These are phyloP conservation scores for Chrosomus eos DNA, from an alignment of 2,797 vertebrate species.

Conservation along the genomic window DNA sequence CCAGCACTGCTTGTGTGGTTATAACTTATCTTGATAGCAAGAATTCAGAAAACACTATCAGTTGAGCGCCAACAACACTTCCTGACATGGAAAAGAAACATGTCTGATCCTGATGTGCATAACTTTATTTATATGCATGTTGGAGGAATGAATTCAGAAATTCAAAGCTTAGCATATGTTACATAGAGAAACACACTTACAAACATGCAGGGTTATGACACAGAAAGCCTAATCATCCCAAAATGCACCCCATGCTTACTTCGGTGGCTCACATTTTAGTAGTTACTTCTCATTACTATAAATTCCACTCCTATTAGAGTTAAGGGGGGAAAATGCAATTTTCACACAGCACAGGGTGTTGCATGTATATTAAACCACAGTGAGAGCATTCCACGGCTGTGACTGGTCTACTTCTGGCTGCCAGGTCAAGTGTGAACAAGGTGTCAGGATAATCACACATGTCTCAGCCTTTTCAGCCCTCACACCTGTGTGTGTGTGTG, in stretches of 20 bases:
- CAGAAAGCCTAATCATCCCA: neutral
- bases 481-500: constrained; percentile 23
- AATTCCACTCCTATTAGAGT: neutral
- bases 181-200: neutral
- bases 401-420: constrained; percentile 18
- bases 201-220: neutral
- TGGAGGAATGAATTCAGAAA: neutral
- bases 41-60: constrained; percentile 47
- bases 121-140: neutral
- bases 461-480: constrained; percentile 7
- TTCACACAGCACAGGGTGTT: neutral
- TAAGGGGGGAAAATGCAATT: neutral
- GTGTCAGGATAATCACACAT: constrained; percentile 19
- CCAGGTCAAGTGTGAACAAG: constrained; percentile 37
- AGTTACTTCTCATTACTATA: neutral
- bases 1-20: neutral
- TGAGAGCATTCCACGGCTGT: constrained; percentile 29
- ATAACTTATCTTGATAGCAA: neutral
- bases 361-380: constrained; percentile 5
- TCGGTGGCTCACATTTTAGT: constrained; percentile 14
- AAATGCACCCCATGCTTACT: neutral
- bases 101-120: neutral
- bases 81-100: constrained; percentile 24
- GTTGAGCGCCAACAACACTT: constrained; percentile 37
- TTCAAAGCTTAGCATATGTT: constrained; percentile 26